These are phyloP conservation scores for Diplosoma virens DNA, from an alignment of 23 tunicate species.

Conservation along the genomic window DNA sequence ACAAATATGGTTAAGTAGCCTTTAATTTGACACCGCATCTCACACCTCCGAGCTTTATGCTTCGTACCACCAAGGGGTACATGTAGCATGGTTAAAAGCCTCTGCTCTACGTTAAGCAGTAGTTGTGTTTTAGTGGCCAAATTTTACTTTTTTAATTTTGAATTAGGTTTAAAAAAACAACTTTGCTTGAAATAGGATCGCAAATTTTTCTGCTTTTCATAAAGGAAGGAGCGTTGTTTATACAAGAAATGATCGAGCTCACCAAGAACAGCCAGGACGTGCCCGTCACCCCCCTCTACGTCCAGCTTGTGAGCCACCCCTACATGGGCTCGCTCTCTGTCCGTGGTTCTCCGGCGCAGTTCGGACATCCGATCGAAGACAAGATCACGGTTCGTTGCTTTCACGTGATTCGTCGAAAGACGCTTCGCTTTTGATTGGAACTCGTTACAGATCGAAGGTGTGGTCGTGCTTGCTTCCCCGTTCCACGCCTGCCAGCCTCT, in stretches of 20 bases:
- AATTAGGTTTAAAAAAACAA: too few relatives aligned
- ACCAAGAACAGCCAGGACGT: conserved; percentile 11
- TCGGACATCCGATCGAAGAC: conserved; percentile 55
- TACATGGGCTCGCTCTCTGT: conserved; percentile 48
- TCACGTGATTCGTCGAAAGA: not conserved
- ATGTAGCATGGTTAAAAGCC: too few relatives aligned
- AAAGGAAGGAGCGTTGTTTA: conserved; percentile 82
- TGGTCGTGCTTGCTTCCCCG: conserved; percentile 53
- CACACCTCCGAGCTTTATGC: too few relatives aligned
- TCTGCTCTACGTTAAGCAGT: too few relatives aligned
- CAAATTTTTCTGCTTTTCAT: too few relatives aligned
- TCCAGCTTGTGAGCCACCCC: conserved; percentile 52
- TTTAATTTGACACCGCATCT: too few relatives aligned
- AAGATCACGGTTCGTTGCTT: not conserved
- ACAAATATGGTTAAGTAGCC: too few relatives aligned
- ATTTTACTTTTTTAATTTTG: too few relatives aligned
- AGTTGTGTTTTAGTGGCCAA: too few relatives aligned
- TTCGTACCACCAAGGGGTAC: too few relatives aligned
- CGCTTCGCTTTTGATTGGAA: too few relatives aligned
- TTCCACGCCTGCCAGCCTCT: conserved; percentile 57
- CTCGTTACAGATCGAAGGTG: conserved; percentile 33
- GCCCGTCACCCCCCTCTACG: conserved; percentile 20
- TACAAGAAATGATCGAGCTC: conserved; percentile 86
- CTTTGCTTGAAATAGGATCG: too few relatives aligned
- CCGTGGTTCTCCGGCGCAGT: conserved; percentile 85